Base-by-base conservation (phyloP, 2,888 invertebrate genomes). In the Diloba caeruleocephala region DNA sequence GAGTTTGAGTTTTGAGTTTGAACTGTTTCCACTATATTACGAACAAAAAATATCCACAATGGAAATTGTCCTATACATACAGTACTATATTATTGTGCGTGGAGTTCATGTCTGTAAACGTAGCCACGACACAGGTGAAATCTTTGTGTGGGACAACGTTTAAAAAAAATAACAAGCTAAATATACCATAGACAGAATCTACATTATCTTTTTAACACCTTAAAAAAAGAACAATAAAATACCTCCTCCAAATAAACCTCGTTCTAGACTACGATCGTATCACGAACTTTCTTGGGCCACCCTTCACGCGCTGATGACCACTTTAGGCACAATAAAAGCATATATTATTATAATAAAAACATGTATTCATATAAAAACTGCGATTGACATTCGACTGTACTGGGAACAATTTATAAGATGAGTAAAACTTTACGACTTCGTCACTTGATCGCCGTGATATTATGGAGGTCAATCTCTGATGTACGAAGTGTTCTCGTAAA, bases 241-340 rank as follows among this genome's bases (percentile, higher is more conserved):
- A 17, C 64, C 71, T 6, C 10, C 9, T 72, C 70, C 61, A 53
- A 34, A 21, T n/a, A 6, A 13, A 0, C 2, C 0, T 1, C 0
- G n/a, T 17, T 52, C 34, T 3, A 9, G 2, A 14, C 14, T 31
- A 10, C n/a, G 34, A 58, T 56, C 46, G 10, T 55, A 68, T 64
- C 58, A 58, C 29, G 5, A 69, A 72, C 70, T 72, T 71, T 69
- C 70, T 61, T 69, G 33, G 60, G 74, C 50, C 74, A 62, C 71
- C 74, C 71, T 67, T 73, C 71, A 66, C 60, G 55, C 60, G 32
- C 54, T 63, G 67, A 72, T 70, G 71, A 66, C 71, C 67, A 61
- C 63, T 74, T 74, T 52, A 61, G 63, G 67, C 71, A 60, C 67
- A 70, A 67, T 74, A 72, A 74, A 74, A 74, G 53, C 50, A 60